Evolutionary conservation across 2,113 vertebrate genomes (phyloP), one percentile per base, ranked within the genome.

Genomic region (Sialia sialis): DNA sequence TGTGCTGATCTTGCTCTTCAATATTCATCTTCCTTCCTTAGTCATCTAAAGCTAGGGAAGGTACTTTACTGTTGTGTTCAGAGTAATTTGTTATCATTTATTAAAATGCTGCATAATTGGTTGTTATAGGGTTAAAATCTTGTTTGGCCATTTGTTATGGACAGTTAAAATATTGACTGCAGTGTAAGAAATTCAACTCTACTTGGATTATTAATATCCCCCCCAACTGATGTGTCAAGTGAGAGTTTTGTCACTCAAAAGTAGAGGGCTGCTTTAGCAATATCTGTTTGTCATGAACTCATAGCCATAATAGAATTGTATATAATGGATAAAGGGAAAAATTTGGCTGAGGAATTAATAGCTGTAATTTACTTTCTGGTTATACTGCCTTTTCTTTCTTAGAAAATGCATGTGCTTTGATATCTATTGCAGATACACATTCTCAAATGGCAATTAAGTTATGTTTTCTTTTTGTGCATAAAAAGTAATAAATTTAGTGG

Each of bases 161-260:
- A 60, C 68, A 75, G 60, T 84, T 78, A 75, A 87, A 90, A 84
- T 38, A 51, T 49, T 89, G 69, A 64, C 69, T 89, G 36, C 41
- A 52, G 10, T 56, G 49, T 62, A 68, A 84, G 41, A 87, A 80
- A 59, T 89, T 92, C 43, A 88, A 64, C 63, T 75, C 20, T 62
- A 4, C 58, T 84, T 88, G 36, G 29, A 67, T 88, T 95, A 83
- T 66, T 92, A 86, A 74, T 77, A 68, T 22, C 7, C 13, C 25
- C 15, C 13, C 13, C 5, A 72, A 7, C 10, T 84, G 44, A 26
- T 86, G 56, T n/a, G 27, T 94, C 36, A 48, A 75, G 52, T 81
- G 73, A 89, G n/a, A 92, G 63, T 29, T 25, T 80, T 91, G 89
- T 82, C 87, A 76, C 58, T 92, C 93, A 82, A 68, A 89, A 91